Evolutionary conservation across 1,140 invertebrate genomes (phyloP), one percentile per base, ranked within the genome.

Genomic region (Formica exsecta): DNA sequence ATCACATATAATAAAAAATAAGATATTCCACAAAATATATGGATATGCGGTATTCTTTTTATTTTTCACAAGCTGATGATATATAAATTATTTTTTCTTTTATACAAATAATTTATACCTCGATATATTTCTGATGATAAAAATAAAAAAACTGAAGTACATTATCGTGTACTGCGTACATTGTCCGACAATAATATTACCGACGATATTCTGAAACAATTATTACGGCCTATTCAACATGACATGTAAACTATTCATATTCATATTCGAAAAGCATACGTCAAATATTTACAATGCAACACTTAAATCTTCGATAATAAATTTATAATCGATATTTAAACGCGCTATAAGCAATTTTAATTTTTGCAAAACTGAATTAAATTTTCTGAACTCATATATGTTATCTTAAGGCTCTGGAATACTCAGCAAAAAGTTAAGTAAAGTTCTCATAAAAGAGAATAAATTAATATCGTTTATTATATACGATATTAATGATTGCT

Each of bases 361-460:
- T 38, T 77, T 85, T 65, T 51, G 22, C 22, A 64, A 54, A 32
- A 54, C 54, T 41, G 6, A 64, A 54, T 85, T 41, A 3, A 64
- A 54, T 85, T 66, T 41, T 41, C 81, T 85, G 81, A 85, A 85
- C 81, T 85, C 81, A 85, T 85, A 85, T 85, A 85, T 85, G 81
- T 85, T 64, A 64, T 85, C 73, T 85, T 85, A 77, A 85, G 48
- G 36, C 79, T 83, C 68, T 85, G 73, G 81, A 85, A 85, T 85
- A 76, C 62, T 77, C 48, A n/a, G 48, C 19, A 65, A 85, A 85
- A 76, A 70, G 13, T n/a, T 51, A 51, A 32, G 29, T 59, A 44
- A 70, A 54, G 61, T 6, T 73, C 29, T 75, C 38, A 54, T 76
- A n/a, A 64, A 51, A 29, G 64, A 8, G 22, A 85, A 13, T 19